phyloP scores from a whole-genome alignment of 2,113 vertebrate species.

The Chlamydotis undulata region DNA sequence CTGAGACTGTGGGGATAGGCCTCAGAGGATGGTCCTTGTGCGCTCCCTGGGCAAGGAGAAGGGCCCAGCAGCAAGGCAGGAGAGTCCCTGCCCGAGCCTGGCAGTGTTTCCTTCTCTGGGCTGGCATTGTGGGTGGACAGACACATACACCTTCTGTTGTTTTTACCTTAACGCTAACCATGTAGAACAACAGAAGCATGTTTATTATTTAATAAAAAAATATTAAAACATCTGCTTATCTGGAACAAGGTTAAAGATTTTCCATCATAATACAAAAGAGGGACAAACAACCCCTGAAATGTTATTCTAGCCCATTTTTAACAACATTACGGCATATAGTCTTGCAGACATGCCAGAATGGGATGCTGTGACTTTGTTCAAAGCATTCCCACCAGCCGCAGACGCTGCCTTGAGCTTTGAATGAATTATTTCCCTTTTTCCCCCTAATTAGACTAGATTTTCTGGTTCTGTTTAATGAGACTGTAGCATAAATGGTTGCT shows the following conservation, averaged over 20 bases:
- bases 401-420: neutral
- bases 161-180: neutral
- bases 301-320: neutral
- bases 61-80: neutral
- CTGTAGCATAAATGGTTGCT: neutral
- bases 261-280: neutral
- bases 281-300: neutral
- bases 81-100: neutral
- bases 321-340: neutral
- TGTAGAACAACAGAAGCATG: neutral
- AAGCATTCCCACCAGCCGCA: neutral
- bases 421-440: neutral
- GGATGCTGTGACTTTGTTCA: neutral
- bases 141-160: fast-evolving
- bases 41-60: neutral
- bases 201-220: neutral
- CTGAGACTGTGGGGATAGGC: neutral
- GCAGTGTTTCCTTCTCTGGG: neutral
- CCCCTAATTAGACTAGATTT: neutral
- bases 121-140: neutral
- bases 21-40: neutral
- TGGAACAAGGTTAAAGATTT: neutral
- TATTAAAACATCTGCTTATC: neutral
- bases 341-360: neutral
- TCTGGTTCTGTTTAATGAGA: neutral